Conservation (phyloP, 2,888 invertebrate species). For the Venusia cambrica region DNA sequence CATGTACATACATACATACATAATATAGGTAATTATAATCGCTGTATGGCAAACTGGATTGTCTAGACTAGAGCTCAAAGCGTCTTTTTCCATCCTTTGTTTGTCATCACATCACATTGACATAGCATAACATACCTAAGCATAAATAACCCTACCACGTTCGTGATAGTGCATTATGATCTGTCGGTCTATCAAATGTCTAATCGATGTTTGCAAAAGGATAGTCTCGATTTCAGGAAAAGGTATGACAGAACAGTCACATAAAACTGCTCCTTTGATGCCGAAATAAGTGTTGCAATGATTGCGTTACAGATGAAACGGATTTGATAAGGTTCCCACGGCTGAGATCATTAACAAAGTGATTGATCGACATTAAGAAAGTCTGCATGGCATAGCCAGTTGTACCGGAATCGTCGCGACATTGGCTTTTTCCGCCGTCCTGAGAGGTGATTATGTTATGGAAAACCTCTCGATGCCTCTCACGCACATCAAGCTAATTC, state of each 20-base stretch:
- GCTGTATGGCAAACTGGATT: slow-evolving; percentile 5
- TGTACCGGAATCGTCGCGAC: slow-evolving; percentile 44
- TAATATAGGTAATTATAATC: no score
- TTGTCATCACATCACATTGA: slow-evolving; percentile 10
- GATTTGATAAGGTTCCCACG: slow-evolving; percentile 35
- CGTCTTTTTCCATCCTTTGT: slow-evolving; percentile 14
- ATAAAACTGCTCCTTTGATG: no score
- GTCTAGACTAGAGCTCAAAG: slow-evolving; percentile 3
- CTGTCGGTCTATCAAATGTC: no score
- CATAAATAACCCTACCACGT: no score
- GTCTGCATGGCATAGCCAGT: slow-evolving; percentile 43
- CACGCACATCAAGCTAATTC: slow-evolving; percentile 66
- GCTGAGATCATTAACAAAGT: slow-evolving; percentile 37
- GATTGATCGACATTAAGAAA: slow-evolving; percentile 51
- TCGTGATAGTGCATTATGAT: no score
- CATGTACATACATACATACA: no score
- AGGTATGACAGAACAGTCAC: no score
- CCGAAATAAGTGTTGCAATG: not conserved
- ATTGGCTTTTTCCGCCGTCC: slow-evolving; percentile 52
- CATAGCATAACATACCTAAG: not conserved
- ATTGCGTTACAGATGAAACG: slow-evolving; percentile 14
- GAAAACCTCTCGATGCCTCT: slow-evolving; percentile 69
- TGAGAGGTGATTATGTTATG: slow-evolving; percentile 46
- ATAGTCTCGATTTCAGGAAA: no score
- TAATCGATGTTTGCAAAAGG: no score